Evolutionary conservation across 2,888 invertebrate species (phyloP), one percentile per base, ranked within the genome.

Genomic region (Rosalia funebris): DNA sequence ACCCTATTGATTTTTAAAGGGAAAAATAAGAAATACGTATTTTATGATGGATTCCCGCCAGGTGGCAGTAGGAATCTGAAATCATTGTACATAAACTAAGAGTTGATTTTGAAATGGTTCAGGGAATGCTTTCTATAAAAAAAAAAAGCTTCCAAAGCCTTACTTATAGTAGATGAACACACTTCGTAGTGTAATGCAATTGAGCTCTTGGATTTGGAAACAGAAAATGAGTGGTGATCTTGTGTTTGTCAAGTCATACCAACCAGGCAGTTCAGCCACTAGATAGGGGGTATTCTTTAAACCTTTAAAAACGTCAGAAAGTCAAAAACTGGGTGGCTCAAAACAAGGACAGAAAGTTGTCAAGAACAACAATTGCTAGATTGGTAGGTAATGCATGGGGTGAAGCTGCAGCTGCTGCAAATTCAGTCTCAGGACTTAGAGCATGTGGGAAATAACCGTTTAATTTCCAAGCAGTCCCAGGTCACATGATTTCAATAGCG

Each of bases 41-140:
- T n/a, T n/a, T n/a, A n/a, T n/a, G 66, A 68, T 60, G 62, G 69
- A 16, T 45, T 66, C 31, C 67, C 67, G 44, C 57, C 65, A 9
- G 68, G 69, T 10, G 70, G 63, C 1, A 5, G 12, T 9, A 71
- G 69, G 68, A 58, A 48, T 42, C 19, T 59, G 47, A 70, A 70
- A 55, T 68, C 68, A 10, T 58, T 66, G 2, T 70, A 60, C 46
- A 60, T 70, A 10, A 56, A 56, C 37, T 36, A 20, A 14, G 57
- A 55, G 19, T 12, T 60, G 9, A 46, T 56, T 41, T 45, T 60
- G 16, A 14, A 19, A 45, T 46, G 53, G 53, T 53, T 53, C n/a
- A 17, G 46, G 39, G 42, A 57, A 11, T 48, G 47, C 37, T 63
- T 63, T 46, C 37, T 60, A 11, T 60, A 52, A 14, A 31, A 25